Evolutionary conservation across 2,888 invertebrate genomes (phyloP).

Genomic region (Xestoiulus laeticollis): DNA sequence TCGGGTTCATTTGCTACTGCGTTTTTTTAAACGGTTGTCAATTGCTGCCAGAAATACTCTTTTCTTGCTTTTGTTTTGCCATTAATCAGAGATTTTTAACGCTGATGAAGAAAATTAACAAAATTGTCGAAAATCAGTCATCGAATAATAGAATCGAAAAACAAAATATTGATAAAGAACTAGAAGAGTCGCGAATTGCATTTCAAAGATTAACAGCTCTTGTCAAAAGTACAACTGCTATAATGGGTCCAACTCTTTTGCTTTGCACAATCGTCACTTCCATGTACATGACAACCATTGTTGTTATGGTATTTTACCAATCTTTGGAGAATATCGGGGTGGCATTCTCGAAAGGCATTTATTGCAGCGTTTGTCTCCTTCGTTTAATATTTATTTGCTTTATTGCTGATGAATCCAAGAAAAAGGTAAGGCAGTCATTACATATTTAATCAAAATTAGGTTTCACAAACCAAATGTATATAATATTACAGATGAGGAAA

Average conservation of each 20-base stretch:
- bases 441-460: too few species aligned
- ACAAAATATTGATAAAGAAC: background rate
- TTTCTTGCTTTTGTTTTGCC: background rate
- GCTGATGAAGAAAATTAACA: background rate
- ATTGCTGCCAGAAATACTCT: background rate
- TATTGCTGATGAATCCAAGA: background rate
- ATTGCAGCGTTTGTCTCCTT: background rate
- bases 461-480: too few species aligned
- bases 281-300: background rate
- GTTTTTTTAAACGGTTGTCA: background rate
- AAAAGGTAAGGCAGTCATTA: background rate
- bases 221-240: background rate
- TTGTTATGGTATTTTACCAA: background rate
- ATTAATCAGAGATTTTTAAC: background rate
- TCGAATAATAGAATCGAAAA: background rate
- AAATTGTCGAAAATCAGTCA: background rate
- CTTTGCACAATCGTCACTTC: background rate
- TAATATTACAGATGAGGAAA: too few species aligned
- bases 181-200: background rate
- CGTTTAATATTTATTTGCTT: background rate
- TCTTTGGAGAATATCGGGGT: background rate
- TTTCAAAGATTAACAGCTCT: background rate
- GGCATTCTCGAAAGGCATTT: background rate
- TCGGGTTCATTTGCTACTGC: background rate
- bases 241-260: background rate